These are phyloP conservation scores for Pimpla rufipes DNA, from an alignment of 2,888 invertebrate genomes.

Conservation along the genomic window DNA sequence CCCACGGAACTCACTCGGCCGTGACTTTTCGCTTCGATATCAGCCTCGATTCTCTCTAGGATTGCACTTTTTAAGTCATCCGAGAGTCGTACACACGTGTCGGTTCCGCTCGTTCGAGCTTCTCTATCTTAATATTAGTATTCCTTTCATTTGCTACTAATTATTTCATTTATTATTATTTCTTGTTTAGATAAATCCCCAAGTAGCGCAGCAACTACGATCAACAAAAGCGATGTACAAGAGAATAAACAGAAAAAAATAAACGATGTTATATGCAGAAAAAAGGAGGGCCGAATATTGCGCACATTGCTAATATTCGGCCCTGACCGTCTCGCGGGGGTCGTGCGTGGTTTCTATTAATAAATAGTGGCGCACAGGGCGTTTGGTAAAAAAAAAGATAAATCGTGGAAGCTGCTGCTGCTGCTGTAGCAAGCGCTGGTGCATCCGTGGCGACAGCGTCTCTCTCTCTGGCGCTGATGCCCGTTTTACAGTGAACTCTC, in stretches of 20 bases:
- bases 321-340: slow-evolving; percentile 37
- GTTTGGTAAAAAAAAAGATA: slow-evolving; percentile 19
- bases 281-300: neutral
- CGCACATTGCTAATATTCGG: slow-evolving; percentile 2
- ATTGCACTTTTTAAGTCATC: neutral
- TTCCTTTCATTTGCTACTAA: too few relatives aligned
- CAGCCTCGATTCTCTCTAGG: neutral
- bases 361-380: slow-evolving; percentile 20
- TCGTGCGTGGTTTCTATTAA: slow-evolving; percentile 40
- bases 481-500: too few relatives aligned
- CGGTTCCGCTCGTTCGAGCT: too few relatives aligned
- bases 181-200: too few relatives aligned
- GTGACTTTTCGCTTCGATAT: neutral
- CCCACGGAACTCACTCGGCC: neutral
- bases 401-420: neutral
- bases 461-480: slow-evolving; percentile 4
- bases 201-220: too few relatives aligned
- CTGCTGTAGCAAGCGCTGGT: neutral
- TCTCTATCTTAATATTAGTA: too few relatives aligned
- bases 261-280: neutral
- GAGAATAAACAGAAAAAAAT: too few relatives aligned
- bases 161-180: too few relatives aligned
- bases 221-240: too few relatives aligned
- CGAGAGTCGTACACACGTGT: too few relatives aligned
- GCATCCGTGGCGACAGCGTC: neutral